Evolutionary conservation across 2,797 vertebrate genomes (phyloP).

Genomic region (Squalus acanthias): DNA sequence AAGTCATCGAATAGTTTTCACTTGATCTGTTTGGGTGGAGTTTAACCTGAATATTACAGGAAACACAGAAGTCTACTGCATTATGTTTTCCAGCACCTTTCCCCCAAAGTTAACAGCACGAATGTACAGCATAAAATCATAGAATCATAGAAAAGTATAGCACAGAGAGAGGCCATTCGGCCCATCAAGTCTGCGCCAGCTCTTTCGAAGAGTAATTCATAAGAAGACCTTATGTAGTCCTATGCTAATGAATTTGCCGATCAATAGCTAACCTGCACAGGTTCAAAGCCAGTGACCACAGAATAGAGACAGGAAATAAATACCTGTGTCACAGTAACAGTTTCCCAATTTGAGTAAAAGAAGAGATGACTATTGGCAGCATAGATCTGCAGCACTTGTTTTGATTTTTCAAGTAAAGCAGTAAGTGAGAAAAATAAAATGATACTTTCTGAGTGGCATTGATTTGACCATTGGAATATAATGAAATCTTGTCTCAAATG

Average conservation of each 20-base stretch:
- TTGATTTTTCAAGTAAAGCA: not conserved
- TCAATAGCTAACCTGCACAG: not conserved
- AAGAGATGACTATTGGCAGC: not conserved
- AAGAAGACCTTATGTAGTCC: not conserved
- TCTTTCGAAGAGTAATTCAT: not conserved
- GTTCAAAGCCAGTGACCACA: not conserved
- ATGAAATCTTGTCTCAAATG: not conserved
- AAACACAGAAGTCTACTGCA: not conserved
- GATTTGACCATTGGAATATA: not conserved
- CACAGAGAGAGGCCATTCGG: not conserved
- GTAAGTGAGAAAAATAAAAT: not conserved
- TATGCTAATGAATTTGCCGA: not conserved
- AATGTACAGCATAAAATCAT: not conserved
- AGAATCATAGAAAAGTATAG: not conserved
- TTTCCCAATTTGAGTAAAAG: not conserved
- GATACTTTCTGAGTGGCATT: not conserved
- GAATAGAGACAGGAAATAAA: not conserved
- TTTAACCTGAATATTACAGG: not conserved
- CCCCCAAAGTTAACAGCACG: not conserved
- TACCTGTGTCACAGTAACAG: not conserved
- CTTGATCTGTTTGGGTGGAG: not conserved
- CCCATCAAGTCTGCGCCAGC: not conserved
- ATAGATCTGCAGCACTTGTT: not conserved
- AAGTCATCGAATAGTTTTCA: not conserved
- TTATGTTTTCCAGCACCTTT: not conserved